Evolutionary conservation across 1,140 invertebrate species (phyloP).

Genomic region (Drosophila pruinosa): DNA sequence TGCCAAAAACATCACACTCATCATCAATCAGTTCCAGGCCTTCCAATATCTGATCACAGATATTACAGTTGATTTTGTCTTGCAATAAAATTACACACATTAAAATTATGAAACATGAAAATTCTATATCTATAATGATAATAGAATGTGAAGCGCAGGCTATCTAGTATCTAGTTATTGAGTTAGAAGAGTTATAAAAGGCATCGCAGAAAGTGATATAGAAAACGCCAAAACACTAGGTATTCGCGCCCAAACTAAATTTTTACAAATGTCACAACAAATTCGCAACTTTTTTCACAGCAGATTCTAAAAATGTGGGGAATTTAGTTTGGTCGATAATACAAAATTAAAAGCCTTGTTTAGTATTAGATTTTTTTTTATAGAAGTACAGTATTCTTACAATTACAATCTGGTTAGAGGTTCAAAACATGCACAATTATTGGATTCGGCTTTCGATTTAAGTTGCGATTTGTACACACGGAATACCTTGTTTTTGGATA

Average conservation of each 20-base stretch:
- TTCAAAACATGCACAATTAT: slow-evolving; percentile 34
- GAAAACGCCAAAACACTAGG: slow-evolving; percentile 81
- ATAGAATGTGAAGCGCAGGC: slow-evolving; percentile 32
- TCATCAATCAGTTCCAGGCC: slow-evolving; percentile 96
- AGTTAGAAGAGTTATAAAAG: slow-evolving; percentile 45
- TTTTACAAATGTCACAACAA: slow-evolving; percentile 16
- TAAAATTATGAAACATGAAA: neutral
- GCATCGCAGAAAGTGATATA: slow-evolving; percentile 37
- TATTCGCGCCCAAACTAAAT: slow-evolving; percentile 83
- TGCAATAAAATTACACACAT: slow-evolving; percentile 31
- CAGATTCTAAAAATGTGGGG: neutral
- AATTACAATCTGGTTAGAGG: slow-evolving; percentile 47
- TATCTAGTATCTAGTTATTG: slow-evolving; percentile 15
- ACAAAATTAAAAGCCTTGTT: slow-evolving; percentile 59
- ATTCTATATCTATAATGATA: neutral
- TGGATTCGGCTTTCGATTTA: slow-evolving; percentile 10
- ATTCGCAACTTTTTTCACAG: slow-evolving; percentile 14
- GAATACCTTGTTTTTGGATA: slow-evolving; percentile 82
- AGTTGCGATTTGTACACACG: slow-evolving; percentile 42
- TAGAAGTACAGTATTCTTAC: slow-evolving; percentile 9
- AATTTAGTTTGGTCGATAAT: slow-evolving; percentile 78
- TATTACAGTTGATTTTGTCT: slow-evolving; percentile 96
- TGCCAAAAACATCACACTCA: slow-evolving; percentile 96
- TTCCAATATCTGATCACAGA: slow-evolving; percentile 95
- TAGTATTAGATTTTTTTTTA: slow-evolving; percentile 37